phyloP scores from a whole-genome alignment of 1,140 invertebrate genomes.

The Drosophila sp. region DNA sequence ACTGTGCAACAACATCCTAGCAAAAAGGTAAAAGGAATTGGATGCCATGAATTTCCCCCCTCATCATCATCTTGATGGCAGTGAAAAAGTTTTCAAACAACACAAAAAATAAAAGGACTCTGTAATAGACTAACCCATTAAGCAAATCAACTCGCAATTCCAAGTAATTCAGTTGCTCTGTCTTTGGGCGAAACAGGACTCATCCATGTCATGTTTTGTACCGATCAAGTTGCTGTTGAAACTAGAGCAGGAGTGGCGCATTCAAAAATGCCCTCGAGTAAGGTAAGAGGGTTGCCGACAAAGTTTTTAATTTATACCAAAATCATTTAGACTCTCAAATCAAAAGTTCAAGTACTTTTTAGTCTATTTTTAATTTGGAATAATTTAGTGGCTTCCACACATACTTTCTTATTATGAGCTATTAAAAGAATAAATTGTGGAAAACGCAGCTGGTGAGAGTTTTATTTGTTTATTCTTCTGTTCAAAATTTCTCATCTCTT shows the following conservation, averaged over 20 bases:
- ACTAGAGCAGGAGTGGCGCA: background rate
- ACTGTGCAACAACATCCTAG: background rate
- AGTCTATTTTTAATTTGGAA: too few relatives aligned
- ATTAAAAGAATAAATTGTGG: too few relatives aligned
- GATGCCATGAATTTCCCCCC: background rate
- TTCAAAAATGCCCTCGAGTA: background rate
- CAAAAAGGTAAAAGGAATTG: conserved; percentile 5
- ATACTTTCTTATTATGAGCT: too few relatives aligned
- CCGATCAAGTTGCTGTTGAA: background rate
- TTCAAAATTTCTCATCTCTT: too few relatives aligned
- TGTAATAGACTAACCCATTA: conserved; percentile 8
- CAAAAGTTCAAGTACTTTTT: too few relatives aligned
- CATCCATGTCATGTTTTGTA: conserved; percentile 5
- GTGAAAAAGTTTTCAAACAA: background rate
- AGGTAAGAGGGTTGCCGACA: background rate
- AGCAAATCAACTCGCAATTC: conserved; percentile 9
- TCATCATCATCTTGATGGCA: background rate
- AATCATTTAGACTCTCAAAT: too few relatives aligned
- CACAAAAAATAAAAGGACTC: background rate
- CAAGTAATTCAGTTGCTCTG: conserved; percentile 2
- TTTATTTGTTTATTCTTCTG: too few relatives aligned
- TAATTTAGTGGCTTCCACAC: too few relatives aligned
- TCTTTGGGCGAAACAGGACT: conserved; percentile 3
- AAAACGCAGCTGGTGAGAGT: too few relatives aligned
- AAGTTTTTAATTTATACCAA: background rate